These are phyloP conservation scores for Steinernema hermaphroditum DNA, from an alignment of 2,888 invertebrate genomes.

Conservation along the genomic window DNA sequence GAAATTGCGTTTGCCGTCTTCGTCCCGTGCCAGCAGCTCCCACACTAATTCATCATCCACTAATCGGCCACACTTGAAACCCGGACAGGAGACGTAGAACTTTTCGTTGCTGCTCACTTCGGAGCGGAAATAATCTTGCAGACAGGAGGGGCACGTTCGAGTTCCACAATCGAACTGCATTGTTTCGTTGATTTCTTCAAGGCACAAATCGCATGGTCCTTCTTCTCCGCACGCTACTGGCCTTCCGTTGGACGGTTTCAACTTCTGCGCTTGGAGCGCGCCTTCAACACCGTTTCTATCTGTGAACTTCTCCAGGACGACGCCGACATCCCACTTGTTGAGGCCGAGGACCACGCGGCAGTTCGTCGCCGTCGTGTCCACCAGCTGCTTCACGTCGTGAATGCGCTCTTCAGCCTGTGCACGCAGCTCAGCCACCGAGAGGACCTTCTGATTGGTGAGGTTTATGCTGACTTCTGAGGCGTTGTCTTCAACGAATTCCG, in stretches of 20 bases:
- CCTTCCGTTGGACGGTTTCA: conserved; percentile 11
- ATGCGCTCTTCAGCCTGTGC: too few species aligned
- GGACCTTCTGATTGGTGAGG: too few species aligned
- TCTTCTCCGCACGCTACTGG: conserved; percentile 1
- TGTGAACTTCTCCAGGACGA: too few species aligned
- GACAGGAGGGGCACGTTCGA: conserved; percentile 89
- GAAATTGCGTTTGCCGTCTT: conserved; percentile 75
- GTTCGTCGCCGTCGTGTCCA: too few species aligned
- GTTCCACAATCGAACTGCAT: conserved; percentile 89
- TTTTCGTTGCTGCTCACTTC: conserved; percentile 76
- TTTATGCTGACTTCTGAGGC: too few species aligned
- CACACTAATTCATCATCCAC: conserved; percentile 96
- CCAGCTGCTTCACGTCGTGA: too few species aligned
- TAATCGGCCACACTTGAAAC: conserved; percentile 85
- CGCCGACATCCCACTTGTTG: too few species aligned
- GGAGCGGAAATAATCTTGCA: conserved; percentile 94
- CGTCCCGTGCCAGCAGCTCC: conserved; percentile 64
- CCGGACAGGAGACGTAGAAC: conserved; percentile 85
- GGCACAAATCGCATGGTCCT: conserved; percentile 52
- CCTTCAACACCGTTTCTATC: too few species aligned
- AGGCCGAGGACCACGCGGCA: too few species aligned
- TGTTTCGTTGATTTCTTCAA: conserved; percentile 40
- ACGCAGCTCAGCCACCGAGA: too few species aligned
- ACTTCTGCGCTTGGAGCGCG: too few species aligned
- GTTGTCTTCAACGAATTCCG: too few species aligned